Evolutionary conservation across 1,140 invertebrate species (phyloP), one percentile per base, ranked within the genome.

Genomic region (Thaumetopoea pityocampa): DNA sequence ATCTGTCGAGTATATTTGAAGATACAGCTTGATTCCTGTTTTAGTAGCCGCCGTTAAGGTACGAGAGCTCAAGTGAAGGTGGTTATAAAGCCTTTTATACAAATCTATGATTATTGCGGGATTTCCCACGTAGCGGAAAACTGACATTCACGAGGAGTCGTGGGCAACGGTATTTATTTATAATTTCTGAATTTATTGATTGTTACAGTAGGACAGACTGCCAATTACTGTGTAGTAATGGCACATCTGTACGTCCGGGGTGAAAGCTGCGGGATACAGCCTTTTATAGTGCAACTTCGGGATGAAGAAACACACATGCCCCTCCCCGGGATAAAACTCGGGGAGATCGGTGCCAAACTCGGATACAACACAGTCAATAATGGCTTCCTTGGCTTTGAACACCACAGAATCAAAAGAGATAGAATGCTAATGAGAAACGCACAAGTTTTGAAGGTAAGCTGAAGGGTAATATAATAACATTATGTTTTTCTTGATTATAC

Each of bases 381-480:
- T 86, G 96, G 96, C 0, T 98, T 92, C 68, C 86, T 98, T n/a
- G 92, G 93, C 1, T 93, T 98, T 28, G 87, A 95, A 4, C 88
- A 96, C 59, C 90, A 95, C 4, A 88, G 94, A 52, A 95, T 98
- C 77, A 96, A 96, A 0, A 84, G 95, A 22, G 88, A 90, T 9
- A 86, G 95, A 40, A 96, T 98, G 94, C 67, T 98, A 4, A 98
- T 98, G 96, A 96, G 94, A 85, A 94, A 97, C 85, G 90, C 92
- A 19, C 89, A 97, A 88, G 94, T 95, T 56, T 81, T 91, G 17
- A 85, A 88, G 73, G 89, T 90, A 78, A 72, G 29, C 20, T 23
- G 3, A 15, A 26, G 6, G 9, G 6, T 8, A 22, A n/a, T n/a
- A 2, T n/a, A 16, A 9, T 2, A 18, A 16, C 27, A 7, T 34